phyloP scores from a whole-genome alignment of 2,113 vertebrate species.

The Toxotes chatareus region DNA sequence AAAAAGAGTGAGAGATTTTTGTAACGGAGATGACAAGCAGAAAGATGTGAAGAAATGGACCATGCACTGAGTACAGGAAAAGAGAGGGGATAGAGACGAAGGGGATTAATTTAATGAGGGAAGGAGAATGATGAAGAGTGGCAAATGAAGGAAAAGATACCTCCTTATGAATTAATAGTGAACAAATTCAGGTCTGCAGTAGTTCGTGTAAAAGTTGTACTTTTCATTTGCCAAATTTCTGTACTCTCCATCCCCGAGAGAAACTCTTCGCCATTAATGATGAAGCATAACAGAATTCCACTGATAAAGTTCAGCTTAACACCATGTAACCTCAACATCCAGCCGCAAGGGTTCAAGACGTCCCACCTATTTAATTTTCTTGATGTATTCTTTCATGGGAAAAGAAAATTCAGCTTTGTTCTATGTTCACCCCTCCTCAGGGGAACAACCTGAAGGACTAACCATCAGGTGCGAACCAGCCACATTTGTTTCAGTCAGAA shows the following conservation, averaged over 20 bases:
- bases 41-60: constrained; percentile 45
- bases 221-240: not conserved
- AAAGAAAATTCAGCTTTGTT: constrained; percentile 13
- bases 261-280: not conserved
- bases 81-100: constrained; percentile 10
- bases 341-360: not conserved
- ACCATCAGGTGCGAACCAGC: not conserved
- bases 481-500: not conserved
- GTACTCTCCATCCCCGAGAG: not conserved
- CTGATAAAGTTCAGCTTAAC: not conserved
- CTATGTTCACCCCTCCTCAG: constrained; percentile 32
- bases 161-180: constrained; percentile 7
- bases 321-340: not conserved
- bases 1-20: constrained; percentile 36
- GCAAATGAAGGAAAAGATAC: constrained; percentile 17
- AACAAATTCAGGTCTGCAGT: constrained; percentile 5
- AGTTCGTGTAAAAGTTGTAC: constrained; percentile 10
- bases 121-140: constrained; percentile 6
- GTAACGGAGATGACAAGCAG: constrained; percentile 41
- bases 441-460: not conserved
- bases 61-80: constrained; percentile 26
- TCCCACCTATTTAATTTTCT: constrained; percentile 16
- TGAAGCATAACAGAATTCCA: not conserved
- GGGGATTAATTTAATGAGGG: constrained; percentile 43
- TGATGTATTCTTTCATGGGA: not conserved